A percentile compares a stretch with the other conserved stretches of the same genome.
Conservation (phyloP, 2,113 vertebrate genomes). For the Oxyura jamaicensis region DNA sequence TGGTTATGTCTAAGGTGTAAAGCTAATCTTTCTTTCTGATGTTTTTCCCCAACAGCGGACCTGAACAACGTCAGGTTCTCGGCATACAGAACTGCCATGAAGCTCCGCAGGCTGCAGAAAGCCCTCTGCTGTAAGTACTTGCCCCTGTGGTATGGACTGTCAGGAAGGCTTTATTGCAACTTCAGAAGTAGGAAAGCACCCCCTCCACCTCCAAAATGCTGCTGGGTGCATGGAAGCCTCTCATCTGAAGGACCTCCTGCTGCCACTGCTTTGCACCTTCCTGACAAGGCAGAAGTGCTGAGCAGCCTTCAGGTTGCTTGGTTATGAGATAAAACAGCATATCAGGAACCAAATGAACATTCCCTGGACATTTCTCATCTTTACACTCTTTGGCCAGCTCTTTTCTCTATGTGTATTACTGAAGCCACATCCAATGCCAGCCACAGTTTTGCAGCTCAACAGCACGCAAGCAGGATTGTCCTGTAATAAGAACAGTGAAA, state of each 20-base stretch:
- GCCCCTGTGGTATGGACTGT: neutral
- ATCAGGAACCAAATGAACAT: neutral
- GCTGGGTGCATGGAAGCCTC: neutral
- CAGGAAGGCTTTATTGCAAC: neutral
- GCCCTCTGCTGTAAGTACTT: constrained; percentile 94
- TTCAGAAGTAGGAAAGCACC: neutral
- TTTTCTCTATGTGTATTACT: neutral
- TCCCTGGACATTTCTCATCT: neutral
- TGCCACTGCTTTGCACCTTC: fast-evolving
- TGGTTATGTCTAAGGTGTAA: neutral
- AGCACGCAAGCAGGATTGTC: neutral
- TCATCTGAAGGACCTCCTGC: neutral
- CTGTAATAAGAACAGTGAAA: neutral
- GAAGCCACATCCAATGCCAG: neutral
- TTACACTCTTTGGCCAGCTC: neutral
- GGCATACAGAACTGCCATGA: constrained; percentile 98
- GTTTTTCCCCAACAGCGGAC: constrained; percentile 79
- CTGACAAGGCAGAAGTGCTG: neutral
- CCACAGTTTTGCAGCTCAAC: neutral
- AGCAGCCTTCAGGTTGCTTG: neutral
- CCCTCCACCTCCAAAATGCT: neutral
- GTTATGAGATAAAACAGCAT: neutral
- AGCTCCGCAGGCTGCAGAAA: constrained; percentile 96
- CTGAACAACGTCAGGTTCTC: constrained; percentile 99
- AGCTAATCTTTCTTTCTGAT: constrained; percentile 36